Conservation (phyloP, 2,797 vertebrate genomes). For the Eupleurogrammus muticus region DNA sequence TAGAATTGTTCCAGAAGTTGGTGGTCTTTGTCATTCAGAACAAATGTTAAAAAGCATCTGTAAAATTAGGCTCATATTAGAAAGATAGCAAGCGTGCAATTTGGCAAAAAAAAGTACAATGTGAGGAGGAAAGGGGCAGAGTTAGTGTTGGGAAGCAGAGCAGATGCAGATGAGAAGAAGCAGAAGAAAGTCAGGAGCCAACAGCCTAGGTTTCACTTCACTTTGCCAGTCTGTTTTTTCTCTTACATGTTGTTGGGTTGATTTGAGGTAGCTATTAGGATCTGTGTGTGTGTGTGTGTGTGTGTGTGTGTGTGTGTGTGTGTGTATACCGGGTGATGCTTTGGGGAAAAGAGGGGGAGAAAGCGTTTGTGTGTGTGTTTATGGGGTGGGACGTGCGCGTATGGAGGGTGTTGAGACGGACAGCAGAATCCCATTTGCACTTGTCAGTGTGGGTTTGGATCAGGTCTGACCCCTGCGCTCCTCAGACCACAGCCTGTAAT, state of each 20-base stretch:
- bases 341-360: constrained; percentile 32
- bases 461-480: constrained; percentile 80
- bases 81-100: constrained; percentile 1
- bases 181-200: constrained; percentile 1
- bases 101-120: constrained; percentile 16
- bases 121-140: background rate
- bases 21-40: background rate
- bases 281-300: no score
- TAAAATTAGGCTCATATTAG: background rate
- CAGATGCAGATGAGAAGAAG: constrained; percentile 10
- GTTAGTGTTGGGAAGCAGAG: background rate
- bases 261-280: constrained; percentile 23
- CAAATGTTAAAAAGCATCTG: constrained; percentile 1
- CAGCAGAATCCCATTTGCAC: constrained; percentile 85
- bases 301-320: constrained; percentile 30
- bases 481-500: constrained; percentile 75
- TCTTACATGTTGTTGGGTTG: constrained; percentile 3
- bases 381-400: constrained; percentile 32
- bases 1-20: constrained; percentile 29
- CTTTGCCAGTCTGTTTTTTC: constrained; percentile 6
- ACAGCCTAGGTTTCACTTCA: background rate
- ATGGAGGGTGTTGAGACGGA: constrained; percentile 67
- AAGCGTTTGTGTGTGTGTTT: constrained; percentile 37
- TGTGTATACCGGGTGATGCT: constrained; percentile 45
- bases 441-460: constrained; percentile 83